Percentiles rank a stretch among this genome's conserved stretches.
Conservation (phyloP, 92 coral and sea anemone genomes). For the Anthopleura xanthogrammica region DNA sequence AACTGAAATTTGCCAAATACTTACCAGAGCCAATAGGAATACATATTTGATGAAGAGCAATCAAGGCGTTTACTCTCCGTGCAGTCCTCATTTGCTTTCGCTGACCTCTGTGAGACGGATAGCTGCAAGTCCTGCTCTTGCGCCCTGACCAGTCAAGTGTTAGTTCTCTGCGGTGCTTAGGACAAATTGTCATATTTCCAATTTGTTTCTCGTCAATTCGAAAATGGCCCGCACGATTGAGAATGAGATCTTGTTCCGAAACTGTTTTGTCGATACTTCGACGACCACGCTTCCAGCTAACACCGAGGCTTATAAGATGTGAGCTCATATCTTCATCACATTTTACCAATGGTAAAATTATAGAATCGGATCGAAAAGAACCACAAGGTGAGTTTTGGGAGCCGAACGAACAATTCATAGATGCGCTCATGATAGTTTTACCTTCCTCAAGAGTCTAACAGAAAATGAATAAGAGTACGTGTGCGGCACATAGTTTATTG, state of each 20-base stretch:
- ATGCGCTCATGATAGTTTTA: no score
- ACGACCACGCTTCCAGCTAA: slow-evolving; percentile 15
- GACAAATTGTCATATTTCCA: slow-evolving; percentile 26
- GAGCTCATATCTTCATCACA: slow-evolving; percentile 40
- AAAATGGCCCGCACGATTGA: slow-evolving; percentile 35
- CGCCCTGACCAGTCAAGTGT: slow-evolving; percentile 47
- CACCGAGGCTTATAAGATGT: slow-evolving; percentile 28
- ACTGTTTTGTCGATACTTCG: neutral
- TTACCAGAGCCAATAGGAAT: slow-evolving; percentile 51
- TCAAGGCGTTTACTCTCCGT: slow-evolving; percentile 12
- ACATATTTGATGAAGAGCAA: neutral
- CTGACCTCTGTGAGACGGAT: slow-evolving; percentile 38
- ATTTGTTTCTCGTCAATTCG: neutral
- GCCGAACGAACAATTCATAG: slow-evolving; percentile 47
- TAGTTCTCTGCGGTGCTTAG: slow-evolving; percentile 34
- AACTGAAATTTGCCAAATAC: neutral
- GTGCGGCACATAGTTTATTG: no score
- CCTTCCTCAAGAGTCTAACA: no score
- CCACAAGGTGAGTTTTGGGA: slow-evolving; percentile 43
- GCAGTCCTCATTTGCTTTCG: slow-evolving; percentile 10
- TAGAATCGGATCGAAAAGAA: slow-evolving; percentile 30
- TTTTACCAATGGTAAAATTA: slow-evolving; percentile 14
- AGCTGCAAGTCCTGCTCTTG: slow-evolving; percentile 29
- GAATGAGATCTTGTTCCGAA: neutral
- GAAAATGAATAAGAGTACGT: no score